Conservation (phyloP, 2,888 invertebrate species). For the Acanthosepion pharaonis region DNA sequence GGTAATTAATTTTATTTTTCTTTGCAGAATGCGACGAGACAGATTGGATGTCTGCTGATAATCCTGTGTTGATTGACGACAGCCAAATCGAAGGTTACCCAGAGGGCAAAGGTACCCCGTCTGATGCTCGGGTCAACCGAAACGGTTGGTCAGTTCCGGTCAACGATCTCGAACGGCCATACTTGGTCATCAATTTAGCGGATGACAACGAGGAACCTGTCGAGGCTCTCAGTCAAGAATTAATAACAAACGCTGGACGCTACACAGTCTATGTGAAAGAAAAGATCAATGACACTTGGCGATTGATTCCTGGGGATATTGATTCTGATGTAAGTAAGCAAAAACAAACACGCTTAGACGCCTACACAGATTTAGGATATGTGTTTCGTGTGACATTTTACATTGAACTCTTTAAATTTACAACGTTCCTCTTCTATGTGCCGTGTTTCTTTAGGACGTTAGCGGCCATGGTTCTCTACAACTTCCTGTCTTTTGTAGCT, state of each 20-base stretch:
- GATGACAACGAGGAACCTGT: neutral
- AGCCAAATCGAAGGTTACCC: conserved; percentile 44
- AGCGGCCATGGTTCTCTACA: too few relatives aligned
- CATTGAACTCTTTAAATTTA: too few relatives aligned
- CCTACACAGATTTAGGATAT: neutral
- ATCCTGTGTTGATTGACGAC: conserved; percentile 2
- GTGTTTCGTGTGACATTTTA: too few relatives aligned
- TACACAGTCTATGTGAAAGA: conserved; percentile 40
- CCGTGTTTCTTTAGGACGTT: too few relatives aligned
- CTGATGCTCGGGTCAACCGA: conserved; percentile 36
- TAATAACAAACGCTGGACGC: conserved; percentile 4
- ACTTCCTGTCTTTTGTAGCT: too few relatives aligned
- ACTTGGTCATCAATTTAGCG: conserved; percentile 46
- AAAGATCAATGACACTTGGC: neutral
- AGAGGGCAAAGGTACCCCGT: neutral
- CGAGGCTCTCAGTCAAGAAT: conserved; percentile 38
- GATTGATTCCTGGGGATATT: neutral
- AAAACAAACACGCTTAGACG: neutral
- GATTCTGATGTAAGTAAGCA: neutral
- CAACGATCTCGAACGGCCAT: neutral
- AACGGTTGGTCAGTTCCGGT: conserved; percentile 45
- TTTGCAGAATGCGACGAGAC: conserved; percentile 36
- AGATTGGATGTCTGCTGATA: conserved; percentile 42
- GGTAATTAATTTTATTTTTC: neutral
- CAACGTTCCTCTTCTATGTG: too few relatives aligned